Percentiles rank a stretch among this genome's conserved stretches.
phyloP scores from a whole-genome alignment of 2,113 vertebrate species.

The Podilymbus podiceps region DNA sequence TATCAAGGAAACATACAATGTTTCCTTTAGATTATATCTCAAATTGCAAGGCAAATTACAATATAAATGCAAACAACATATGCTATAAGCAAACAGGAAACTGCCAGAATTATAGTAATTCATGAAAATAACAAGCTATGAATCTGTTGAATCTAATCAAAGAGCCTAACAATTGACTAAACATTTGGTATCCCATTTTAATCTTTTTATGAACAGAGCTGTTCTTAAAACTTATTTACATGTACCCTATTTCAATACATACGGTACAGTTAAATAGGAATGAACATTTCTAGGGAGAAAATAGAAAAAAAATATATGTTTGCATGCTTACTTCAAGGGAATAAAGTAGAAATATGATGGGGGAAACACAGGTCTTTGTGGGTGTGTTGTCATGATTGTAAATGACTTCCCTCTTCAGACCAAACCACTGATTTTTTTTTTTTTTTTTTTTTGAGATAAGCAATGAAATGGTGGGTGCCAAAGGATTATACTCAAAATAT shows the following conservation, averaged over 20 bases:
- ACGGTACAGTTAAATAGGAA: neutral
- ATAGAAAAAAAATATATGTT: neutral
- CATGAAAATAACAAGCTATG: slow-evolving; percentile 37
- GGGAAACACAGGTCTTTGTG: neutral
- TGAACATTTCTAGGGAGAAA: neutral
- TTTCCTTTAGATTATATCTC: neutral
- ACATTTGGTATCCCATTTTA: neutral
- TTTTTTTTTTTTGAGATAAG: neutral
- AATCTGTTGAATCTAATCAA: slow-evolving; percentile 29
- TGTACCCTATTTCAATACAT: neutral
- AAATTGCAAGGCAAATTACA: slow-evolving; percentile 38
- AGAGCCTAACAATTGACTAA: slow-evolving; percentile 33
- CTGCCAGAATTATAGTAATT: slow-evolving; percentile 39
- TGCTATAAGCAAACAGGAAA: slow-evolving; percentile 19
- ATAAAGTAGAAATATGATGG: neutral
- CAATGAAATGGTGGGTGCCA: neutral
- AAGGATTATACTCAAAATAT: neutral
- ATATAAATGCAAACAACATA: slow-evolving; percentile 37
- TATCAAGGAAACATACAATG: neutral
- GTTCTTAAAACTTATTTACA: neutral
- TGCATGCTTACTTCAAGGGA: neutral
- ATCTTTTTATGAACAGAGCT: slow-evolving; percentile 4
- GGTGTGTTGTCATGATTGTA: neutral
- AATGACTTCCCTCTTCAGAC: neutral
- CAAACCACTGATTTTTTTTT: neutral